Base-by-base conservation (phyloP, 30 jellyfish, hydroid and myxozoan species). In the Morbakka virulenta region DNA sequence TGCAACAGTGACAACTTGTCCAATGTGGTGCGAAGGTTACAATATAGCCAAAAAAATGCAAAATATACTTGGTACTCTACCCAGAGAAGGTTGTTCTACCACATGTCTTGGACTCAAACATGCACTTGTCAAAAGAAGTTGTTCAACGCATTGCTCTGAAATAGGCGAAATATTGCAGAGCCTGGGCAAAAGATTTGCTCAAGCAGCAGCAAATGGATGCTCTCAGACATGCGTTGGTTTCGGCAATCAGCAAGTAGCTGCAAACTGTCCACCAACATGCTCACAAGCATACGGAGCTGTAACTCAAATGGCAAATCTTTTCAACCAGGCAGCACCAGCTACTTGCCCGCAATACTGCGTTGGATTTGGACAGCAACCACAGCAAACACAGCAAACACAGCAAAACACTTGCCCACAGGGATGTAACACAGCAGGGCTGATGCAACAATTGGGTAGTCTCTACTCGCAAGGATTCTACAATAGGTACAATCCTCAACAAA, bases 321-420 rank as follows among this genome's bases (percentile, higher is more conserved):
- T 41, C 17, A 41, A 41, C 17, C 57, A 41, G 17, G 57, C 74
- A n/a, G 24, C 68, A 12, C 71, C 82, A 53, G 69, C 75, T 35
- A 28, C 28, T 61, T 57, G 64, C 80, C 82, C 75, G 4, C 35
- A 33, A 64, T 41, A 73, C 9, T 52, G 27, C 27, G 32, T 64
- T 26, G 57, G 57, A 9, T 41, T 41, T 17, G 57, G 57, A 17
- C 57, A 41, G 17, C 57, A 41, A 17, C 17, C 17, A 41, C 57
- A 41, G 17, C 57, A 41, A 41, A 6, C 57, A 17, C n/a, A n/a
- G n/a, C n/a, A n/a, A n/a, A n/a, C n/a, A n/a, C 21, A 28, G 49
- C 77, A 32, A 2, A 62, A 21, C 65, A 72, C 36, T 4, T 87
- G 95, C 67, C 95, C 76, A 9, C 22, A 67, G 53, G 77, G 85